Base-by-base conservation (phyloP, 1,140 invertebrate species). In the Bombus huntii region DNA sequence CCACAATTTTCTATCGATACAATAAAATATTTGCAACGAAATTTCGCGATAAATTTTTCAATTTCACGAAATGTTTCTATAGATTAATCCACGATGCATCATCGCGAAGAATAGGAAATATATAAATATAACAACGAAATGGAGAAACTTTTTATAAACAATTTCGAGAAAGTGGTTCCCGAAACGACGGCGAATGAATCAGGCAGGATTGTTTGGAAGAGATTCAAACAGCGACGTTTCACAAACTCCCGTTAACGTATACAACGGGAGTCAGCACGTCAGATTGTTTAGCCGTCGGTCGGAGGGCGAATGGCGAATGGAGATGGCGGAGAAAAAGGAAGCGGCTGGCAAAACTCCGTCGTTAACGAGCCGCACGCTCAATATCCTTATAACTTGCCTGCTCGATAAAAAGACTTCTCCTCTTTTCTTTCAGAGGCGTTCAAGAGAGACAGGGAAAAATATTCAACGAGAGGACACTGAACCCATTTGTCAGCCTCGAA, bases 241-340 rank as follows among this genome's bases (percentile, higher is more conserved):
- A 53, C 77, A 42, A 68, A 62, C 77, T 78, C 72, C 89, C 89
- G 88, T 87, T 87, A 90, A 81, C 77, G 57, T 87, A 90, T 89
- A 89, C 83, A 89, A 77, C 22, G 59, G 37, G 62, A 87, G 62
- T 75, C 79, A 34, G 62, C 37, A 18, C 76, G 81, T 70, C 71
- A 18, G 88, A 87, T 90, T 90, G 88, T 90, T 90, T 90, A 79
- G 78, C 76, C 59, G 65, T 81, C 53, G 68, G 71, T 62, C 78
- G 82, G 66, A 62, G 28, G 59, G 59, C 59, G 59, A n/a, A 42
- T 72, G 73, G 44, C 25, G 73, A 53, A 53, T 22, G 47, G 59
- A 62, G 73, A 75, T 86, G 65, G 39, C 39, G 22, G 37, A 57
- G 81, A 62, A 87, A 81, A 83, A 42, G 37, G 65, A 71, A 68